These are phyloP conservation scores for Leuciscus idus DNA, from an alignment of 2,113 vertebrate genomes.

Conservation along the genomic window DNA sequence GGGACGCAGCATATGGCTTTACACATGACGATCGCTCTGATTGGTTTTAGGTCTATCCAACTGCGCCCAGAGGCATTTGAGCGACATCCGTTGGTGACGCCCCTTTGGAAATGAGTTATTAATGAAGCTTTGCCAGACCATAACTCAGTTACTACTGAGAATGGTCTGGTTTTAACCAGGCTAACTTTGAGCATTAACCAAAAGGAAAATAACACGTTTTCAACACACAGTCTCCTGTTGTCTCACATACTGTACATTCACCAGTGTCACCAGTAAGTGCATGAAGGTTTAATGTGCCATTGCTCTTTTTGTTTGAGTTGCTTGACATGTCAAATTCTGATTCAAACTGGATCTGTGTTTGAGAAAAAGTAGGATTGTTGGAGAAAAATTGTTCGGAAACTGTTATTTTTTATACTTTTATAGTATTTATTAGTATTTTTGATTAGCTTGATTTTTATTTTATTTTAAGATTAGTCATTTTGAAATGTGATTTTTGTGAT, in stretches of 20 bases:
- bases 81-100: too few relatives aligned
- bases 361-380: neutral
- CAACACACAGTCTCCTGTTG: neutral
- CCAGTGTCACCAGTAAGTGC: constrained; percentile 92
- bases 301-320: neutral
- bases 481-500: too few relatives aligned
- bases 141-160: too few relatives aligned
- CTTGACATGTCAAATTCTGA: neutral
- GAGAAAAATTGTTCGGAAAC: neutral
- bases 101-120: too few relatives aligned
- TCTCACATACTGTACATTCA: constrained; percentile 79
- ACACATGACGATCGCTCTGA: too few relatives aligned
- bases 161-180: too few relatives aligned
- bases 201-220: neutral
- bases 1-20: too few relatives aligned
- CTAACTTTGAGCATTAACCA: neutral
- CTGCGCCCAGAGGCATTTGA: too few relatives aligned
- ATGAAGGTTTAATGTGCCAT: neutral
- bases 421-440: neutral
- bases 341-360: neutral
- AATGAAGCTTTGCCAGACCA: too few relatives aligned
- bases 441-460: neutral
- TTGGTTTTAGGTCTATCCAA: too few relatives aligned
- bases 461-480: neutral
- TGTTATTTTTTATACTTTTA: neutral